Evolutionary conservation across 2,797 vertebrate species (phyloP).

Genomic region (Odontamblyopus rebecca): DNA sequence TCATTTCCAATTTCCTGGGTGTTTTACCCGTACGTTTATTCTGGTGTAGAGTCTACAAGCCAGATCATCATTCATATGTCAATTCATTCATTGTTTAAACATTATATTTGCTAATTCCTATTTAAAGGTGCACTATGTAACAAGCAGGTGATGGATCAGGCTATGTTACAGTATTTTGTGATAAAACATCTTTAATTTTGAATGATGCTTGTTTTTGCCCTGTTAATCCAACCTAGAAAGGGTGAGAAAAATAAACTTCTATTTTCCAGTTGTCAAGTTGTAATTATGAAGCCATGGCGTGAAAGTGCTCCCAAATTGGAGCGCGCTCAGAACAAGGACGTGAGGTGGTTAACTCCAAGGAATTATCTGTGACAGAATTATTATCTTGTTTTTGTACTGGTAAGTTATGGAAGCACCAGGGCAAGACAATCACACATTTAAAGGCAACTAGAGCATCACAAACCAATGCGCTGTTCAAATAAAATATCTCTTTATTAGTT

Average conservation of each 20-base stretch:
- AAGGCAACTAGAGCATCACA: not conserved
- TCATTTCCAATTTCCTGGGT: no score
- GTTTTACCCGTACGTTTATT: no score
- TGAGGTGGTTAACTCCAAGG: not conserved
- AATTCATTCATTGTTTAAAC: no score
- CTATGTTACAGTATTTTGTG: no score
- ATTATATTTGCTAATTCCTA: not conserved
- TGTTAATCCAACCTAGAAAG: conserved; percentile 18
- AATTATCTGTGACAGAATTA: conserved; percentile 17
- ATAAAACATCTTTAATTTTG: not conserved
- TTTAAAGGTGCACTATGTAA: conserved; percentile 19
- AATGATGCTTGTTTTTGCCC: conserved; percentile 33
- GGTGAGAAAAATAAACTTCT: conserved; percentile 14
- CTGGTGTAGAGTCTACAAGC: no score
- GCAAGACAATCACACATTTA: not conserved
- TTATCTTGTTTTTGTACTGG: conserved; percentile 9
- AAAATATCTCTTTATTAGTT: not conserved
- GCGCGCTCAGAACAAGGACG: conserved; percentile 21
- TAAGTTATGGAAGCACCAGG: not conserved
- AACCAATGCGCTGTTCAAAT: not conserved
- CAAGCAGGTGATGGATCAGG: no score
- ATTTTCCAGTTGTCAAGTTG: conserved; percentile 13
- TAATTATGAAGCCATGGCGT: conserved; percentile 12
- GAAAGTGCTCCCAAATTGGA: conserved; percentile 20
- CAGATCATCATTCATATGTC: no score